Evolutionary conservation across 1,140 invertebrate species (phyloP).

Genomic region (Drosophila nannoptera): DNA sequence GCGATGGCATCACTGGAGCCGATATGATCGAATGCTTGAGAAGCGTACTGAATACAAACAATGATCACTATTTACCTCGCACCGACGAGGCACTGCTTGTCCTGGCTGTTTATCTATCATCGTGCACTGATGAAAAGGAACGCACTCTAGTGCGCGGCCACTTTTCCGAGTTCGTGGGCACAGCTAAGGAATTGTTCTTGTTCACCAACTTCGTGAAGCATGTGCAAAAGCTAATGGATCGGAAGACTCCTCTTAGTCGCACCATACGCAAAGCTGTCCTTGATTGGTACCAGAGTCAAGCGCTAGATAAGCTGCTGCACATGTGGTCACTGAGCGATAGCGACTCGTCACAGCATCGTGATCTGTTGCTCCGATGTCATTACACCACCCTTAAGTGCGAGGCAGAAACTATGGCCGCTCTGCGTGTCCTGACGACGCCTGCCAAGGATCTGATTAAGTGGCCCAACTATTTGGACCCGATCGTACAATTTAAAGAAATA

Average conservation of each 20-base stretch:
- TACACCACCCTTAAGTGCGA: conserved; percentile 32
- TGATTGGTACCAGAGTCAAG: conserved; percentile 57
- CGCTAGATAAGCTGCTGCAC: conserved; percentile 45
- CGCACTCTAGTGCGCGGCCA: conserved; percentile 44
- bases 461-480: conserved; percentile 38
- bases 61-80: conserved; percentile 41
- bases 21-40: conserved; percentile 41
- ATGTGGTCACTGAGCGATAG: conserved; percentile 51
- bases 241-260: conserved; percentile 49
- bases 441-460: conserved; percentile 31
- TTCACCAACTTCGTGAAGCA: conserved; percentile 56
- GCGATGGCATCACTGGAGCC: conserved; percentile 13
- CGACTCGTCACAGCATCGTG: conserved; percentile 36
- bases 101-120: conserved; percentile 56
- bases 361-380: conserved; percentile 57
- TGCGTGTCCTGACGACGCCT: conserved; percentile 37
- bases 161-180: conserved; percentile 40
- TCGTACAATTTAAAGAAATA: conserved; percentile 13
- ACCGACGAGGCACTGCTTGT: conserved; percentile 66
- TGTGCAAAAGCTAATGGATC: conserved; percentile 44
- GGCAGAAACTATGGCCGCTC: conserved; percentile 32
- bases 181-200: conserved; percentile 56
- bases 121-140: conserved; percentile 38
- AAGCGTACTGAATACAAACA: conserved; percentile 17
- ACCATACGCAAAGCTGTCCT: conserved; percentile 64